Base-by-base conservation (phyloP, 1,140 invertebrate genomes). In the Oncopeltus fasciatus region DNA sequence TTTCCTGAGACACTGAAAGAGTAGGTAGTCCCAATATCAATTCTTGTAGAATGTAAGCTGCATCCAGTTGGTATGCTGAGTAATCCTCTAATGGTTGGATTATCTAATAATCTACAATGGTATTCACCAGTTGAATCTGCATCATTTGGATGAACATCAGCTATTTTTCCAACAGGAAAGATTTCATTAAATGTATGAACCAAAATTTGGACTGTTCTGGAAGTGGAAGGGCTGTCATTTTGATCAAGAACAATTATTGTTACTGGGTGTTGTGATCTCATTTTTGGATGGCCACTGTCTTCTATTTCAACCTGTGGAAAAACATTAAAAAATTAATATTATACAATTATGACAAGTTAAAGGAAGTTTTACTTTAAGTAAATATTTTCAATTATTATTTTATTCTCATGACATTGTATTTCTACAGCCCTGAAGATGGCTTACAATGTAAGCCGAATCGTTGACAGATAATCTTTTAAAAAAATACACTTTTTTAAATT, bases 71-170 rank as follows among this genome's bases (percentile, higher is more conserved):
- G 83, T 53, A 96, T 88, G 59, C 72, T 80, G 49, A 93, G 82
- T 33, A 87, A 74, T 26, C 79, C 78, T 59, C 78, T 75, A 20
- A 74, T 70, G n/a, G 72, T 74, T 8, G 78, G 78, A 61, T 75
- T 76, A 64, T 77, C 79, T 38, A 88, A 70, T 60, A 94, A 83
- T 70, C 82, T 83, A 72, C 94, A 98, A 65, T 80, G 83, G 72
- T 95, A 96, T 65, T 91, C 83, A 1, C 92, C 93, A 46, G 82
- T 82, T 14, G 83, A 81, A 72, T 98, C 93, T 3, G 84, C 80
- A 77, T 97, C 94, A 69, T 92, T 87, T 3, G 94, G 94, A 73
- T 86, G 86, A 0, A 96, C 86, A 73, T 93, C 83, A 18, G 91
- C 93, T 64, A 98, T 85, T 74, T 88, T 88, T 44, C 89, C 88